Conservation (phyloP, 2,113 vertebrate species). For the Amphilophus citrinellus region DNA sequence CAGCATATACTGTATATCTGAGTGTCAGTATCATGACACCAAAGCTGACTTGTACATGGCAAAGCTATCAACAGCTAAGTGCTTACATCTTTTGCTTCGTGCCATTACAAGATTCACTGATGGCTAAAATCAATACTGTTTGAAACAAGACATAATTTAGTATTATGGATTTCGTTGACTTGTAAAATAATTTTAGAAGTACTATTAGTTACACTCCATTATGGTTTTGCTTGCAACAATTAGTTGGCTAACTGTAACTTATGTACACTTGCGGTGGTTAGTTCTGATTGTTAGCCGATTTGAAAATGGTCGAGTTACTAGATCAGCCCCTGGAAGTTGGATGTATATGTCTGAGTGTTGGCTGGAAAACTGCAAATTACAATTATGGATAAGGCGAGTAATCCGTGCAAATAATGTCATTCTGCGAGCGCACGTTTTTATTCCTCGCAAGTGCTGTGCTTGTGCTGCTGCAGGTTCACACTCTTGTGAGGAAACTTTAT, state of each 20-base stretch:
- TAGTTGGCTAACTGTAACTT: not conserved
- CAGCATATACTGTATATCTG: not conserved
- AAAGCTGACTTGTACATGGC: not conserved
- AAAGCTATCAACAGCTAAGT: not conserved
- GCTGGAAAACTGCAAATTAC: too few species aligned
- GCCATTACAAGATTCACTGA: not conserved
- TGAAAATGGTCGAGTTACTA: not conserved
- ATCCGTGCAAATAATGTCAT: too few species aligned
- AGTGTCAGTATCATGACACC: not conserved
- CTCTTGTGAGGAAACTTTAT: too few species aligned
- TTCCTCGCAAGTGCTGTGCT: too few species aligned
- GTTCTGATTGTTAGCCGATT: not conserved
- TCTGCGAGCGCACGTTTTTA: too few species aligned
- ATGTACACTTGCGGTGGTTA: not conserved
- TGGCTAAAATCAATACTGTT: slow-evolving; percentile 4
- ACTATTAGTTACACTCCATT: too few species aligned
- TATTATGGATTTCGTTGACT: not conserved
- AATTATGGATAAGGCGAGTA: too few species aligned
- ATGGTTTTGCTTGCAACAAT: not conserved
- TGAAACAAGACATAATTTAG: not conserved
- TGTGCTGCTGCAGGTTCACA: too few species aligned
- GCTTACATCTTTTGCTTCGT: not conserved
- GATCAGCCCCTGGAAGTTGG: not conserved
- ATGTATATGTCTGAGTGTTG: too few species aligned
- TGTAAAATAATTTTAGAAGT: not conserved